A percentile compares a stretch with the other conserved stretches of the same genome.
These are phyloP conservation scores for Stomatorhinus ivindoensis DNA, from an alignment of 2,113 vertebrate genomes.

Conservation along the genomic window DNA sequence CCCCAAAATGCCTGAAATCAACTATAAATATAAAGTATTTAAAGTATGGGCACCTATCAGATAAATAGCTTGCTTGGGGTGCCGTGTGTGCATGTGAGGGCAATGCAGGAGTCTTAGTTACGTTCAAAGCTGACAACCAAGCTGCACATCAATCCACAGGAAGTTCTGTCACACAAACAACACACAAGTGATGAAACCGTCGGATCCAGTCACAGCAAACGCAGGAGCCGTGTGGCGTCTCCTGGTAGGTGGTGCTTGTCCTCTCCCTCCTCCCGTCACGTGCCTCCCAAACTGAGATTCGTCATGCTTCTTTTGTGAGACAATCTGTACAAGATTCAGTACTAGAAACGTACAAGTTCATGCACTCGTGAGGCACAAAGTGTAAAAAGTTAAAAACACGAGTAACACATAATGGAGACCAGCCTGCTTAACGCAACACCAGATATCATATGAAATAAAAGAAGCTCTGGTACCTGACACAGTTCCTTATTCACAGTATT, in stretches of 20 bases:
- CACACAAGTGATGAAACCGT: slow-evolving; percentile 65
- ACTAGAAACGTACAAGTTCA: slow-evolving; percentile 69
- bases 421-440: slow-evolving; percentile 1
- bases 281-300: background rate
- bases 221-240: slow-evolving; percentile 58
- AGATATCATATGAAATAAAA: slow-evolving; percentile 8
- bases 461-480: background rate
- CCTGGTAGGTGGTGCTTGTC: slow-evolving; percentile 44
- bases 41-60: slow-evolving; percentile 55
- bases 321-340: slow-evolving; percentile 69
- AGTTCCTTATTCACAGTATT: background rate
- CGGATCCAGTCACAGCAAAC: slow-evolving; percentile 61
- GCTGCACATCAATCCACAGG: background rate
- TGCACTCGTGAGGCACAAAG: slow-evolving; percentile 68
- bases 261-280: background rate
- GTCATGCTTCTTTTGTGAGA: background rate
- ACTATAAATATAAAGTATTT: background rate
- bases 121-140: slow-evolving; percentile 35
- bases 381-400: slow-evolving; percentile 51
- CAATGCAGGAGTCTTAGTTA: slow-evolving; percentile 26
- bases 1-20: background rate
- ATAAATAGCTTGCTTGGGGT: slow-evolving; percentile 5
- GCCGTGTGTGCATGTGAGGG: background rate
- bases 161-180: slow-evolving; percentile 63
- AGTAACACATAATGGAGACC: slow-evolving; percentile 20